Evolutionary conservation across 1,140 invertebrate species (phyloP).

Genomic region (Trachymyrmex cornetzi): DNA sequence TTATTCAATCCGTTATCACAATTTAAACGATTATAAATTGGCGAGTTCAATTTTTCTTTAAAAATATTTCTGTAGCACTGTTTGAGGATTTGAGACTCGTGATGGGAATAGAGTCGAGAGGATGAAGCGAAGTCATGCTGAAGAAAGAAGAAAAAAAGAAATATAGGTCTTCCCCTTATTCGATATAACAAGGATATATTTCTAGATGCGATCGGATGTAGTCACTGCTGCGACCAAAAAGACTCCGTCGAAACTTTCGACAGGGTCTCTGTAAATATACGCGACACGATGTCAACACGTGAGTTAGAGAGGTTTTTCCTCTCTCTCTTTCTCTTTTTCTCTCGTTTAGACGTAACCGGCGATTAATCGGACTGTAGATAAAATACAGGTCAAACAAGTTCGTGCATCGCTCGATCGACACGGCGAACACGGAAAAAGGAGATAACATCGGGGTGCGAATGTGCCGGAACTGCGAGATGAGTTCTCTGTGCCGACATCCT

Average conservation of each 20-base stretch:
- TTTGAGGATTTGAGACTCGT: background rate
- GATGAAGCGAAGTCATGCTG: background rate
- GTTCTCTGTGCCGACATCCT: constrained; percentile 23
- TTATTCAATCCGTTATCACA: background rate
- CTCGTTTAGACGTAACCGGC: constrained; percentile 52
- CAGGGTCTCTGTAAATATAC: constrained; percentile 67
- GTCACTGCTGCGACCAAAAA: constrained; percentile 67
- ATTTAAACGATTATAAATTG: background rate
- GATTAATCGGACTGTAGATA: constrained; percentile 57
- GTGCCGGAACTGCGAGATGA: constrained; percentile 30
- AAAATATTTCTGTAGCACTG: constrained; percentile 10
- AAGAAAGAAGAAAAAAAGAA: constrained; percentile 22
- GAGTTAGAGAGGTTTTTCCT: constrained; percentile 23
- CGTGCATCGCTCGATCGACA: constrained; percentile 48
- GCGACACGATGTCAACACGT: constrained; percentile 14
- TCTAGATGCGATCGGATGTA: constrained; percentile 60
- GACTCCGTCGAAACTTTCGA: constrained; percentile 36
- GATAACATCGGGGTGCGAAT: constrained; percentile 17
- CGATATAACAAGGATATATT: constrained; percentile 59
- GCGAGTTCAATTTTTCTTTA: background rate
- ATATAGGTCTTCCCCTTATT: constrained; percentile 72
- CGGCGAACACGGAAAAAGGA: constrained; percentile 34
- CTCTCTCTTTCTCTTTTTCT: constrained; percentile 33
- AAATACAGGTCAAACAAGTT: constrained; percentile 55
- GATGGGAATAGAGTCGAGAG: background rate